Evolutionary conservation across 2,888 invertebrate genomes (phyloP), one percentile per base, ranked within the genome.

Genomic region (Eugnorisma glareosa): DNA sequence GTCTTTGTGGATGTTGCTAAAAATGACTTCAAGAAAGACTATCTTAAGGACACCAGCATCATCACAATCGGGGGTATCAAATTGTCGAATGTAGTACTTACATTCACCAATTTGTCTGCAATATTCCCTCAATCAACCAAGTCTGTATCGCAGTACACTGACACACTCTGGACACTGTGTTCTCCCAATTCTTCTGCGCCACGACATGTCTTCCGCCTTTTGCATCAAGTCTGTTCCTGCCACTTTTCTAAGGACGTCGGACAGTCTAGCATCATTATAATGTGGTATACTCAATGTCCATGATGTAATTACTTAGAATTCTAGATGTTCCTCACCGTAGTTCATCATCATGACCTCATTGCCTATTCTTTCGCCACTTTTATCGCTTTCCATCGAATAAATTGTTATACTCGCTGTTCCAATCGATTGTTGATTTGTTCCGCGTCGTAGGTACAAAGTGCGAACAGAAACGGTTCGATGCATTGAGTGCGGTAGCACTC

Each of bases 401-500:
- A 67, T 63, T 67, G n/a, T 57, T 43, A 40, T 24, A n/a, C 35
- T 31, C n/a, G 15, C 57, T 48, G 57, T 79, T 51, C 48, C 57
- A 61, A 54, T 61, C 54, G 15, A 75, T 75, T 82, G 70, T 31
- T 57, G 18, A 57, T 28, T 57, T 57, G 28, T 81, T 68, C 21
- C 81, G 37, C 31, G 57, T 28, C 15, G n/a, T 63, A 18, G 28
- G 75, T 68, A 63, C 75, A 67, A 71, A 80, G 67, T 51, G 31
- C 75, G 31, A n/a, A 40, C 4, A 18, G n/a, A 40, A 40, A 40
- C 40, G 4, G 64, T 18, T 64, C 45, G 21, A 74, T 80, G 64
- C 82, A 35, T 51, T 37, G 24, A 57, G 82, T 82, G 35, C 75
- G 59, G 28, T 15, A 8, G 82, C 61, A 84, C 82, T 84, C n/a